Percentiles rank a stretch among this genome's conserved stretches.
These are phyloP conservation scores for Epistrophe eligans DNA, from an alignment of 2,888 invertebrate genomes.

Conservation along the genomic window DNA sequence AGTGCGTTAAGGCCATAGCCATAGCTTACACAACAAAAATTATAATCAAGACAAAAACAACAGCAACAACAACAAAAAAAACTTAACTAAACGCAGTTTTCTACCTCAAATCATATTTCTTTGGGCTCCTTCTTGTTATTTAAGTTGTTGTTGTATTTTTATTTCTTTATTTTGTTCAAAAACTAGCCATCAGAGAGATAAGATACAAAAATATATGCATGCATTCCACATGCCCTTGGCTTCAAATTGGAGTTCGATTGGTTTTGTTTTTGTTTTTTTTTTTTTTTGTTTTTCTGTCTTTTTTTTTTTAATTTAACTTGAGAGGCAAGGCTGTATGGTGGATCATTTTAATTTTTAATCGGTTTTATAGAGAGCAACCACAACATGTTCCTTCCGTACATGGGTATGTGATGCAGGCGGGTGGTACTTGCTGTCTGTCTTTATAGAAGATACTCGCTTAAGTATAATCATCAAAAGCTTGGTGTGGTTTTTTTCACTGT, in stretches of 20 bases:
- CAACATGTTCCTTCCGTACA: constrained; percentile 60
- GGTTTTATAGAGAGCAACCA: constrained; percentile 54
- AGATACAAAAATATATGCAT: constrained; percentile 30
- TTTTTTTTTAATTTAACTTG: background rate
- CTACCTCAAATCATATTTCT: constrained; percentile 52
- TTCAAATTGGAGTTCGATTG: constrained; percentile 61
- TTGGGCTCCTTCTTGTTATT: background rate
- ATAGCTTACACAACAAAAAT: constrained; percentile 11
- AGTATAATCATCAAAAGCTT: constrained; percentile 63
- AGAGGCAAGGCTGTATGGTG: constrained; percentile 15
- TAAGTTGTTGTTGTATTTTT: constrained; percentile 21
- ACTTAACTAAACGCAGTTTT: constrained; percentile 34
- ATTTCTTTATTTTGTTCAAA: constrained; percentile 53
- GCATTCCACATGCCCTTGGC: constrained; percentile 67
- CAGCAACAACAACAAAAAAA: background rate
- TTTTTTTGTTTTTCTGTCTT: background rate
- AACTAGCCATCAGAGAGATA: constrained; percentile 10
- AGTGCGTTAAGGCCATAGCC: constrained; percentile 22
- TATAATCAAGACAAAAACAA: constrained; percentile 13
- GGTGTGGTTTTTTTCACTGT: constrained; percentile 34
- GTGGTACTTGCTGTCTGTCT: constrained; percentile 30
- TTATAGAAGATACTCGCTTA: constrained; percentile 8
- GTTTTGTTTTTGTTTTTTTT: constrained; percentile 20
- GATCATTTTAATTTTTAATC: constrained; percentile 74
- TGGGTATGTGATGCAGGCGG: constrained; percentile 54